Base-by-base conservation (phyloP, 2,888 invertebrate genomes). In the Synanthedon myopaeformis region DNA sequence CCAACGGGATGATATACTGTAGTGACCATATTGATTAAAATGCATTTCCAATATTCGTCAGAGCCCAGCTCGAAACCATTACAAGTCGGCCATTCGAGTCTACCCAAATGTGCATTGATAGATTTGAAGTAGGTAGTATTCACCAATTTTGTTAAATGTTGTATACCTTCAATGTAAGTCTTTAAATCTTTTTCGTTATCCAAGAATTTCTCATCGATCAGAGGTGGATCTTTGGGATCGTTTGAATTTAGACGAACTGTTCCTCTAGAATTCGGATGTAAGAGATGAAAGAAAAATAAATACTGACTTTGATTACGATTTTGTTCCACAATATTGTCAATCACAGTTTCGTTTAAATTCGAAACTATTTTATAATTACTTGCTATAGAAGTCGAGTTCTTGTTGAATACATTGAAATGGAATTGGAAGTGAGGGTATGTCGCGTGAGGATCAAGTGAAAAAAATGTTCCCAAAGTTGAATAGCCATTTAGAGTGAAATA, bases 1-100 rank as follows among this genome's bases (percentile, higher is more conserved):
- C 93, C 91, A 4, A 90, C 89, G 0, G 92, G 93, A 75, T 94
- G 93, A 63, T 92, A 93, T 41, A 92, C 89, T 8, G 75, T 69
- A 0, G 57, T 35, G 2, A 67, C 67, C 57, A 71, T 67, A 66
- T 93, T 92, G n/a, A 90, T 69, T 56, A 69, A 64, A 53, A 75
- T 64, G 56, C 79, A 76, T 59, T 66, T 63, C 79, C 80, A 79
- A 57, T 82, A 80, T 8, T 63, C 60, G 41, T 60, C 59, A 56
- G 70, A 74, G 54, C 69, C 66, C 41, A 76, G 59, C 55, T 63
- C 57, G 12, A 60, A 66, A 41, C 54, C 28, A 55, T 76, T 63
- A 62, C 80, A 81, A 13, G 62, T 57, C 3, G 67, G 62, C 66
- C 68, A 70, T 10, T 66, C 59, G 4, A 77, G 61, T 57, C 72